Base-by-base conservation (phyloP, 1,140 invertebrate species). In the Bombus difficillimus region DNA sequence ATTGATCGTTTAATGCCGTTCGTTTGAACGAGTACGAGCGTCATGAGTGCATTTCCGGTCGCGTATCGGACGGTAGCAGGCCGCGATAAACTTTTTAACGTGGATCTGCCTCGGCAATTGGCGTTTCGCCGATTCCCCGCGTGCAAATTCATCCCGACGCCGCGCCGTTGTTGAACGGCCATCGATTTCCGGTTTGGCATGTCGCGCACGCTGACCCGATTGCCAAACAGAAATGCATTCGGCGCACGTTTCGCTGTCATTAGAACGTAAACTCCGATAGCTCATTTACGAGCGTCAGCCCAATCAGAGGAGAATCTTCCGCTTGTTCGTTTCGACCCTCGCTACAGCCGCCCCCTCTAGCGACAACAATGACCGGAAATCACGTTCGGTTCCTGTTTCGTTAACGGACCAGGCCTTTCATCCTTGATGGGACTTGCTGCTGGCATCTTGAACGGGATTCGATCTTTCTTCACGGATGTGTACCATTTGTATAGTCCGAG, bases 191-290 rank as follows among this genome's bases (percentile, higher is more conserved):
- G 85, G 84, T 86, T 74, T 59, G 81, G 69, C 81, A 83, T 83
- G 86, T 90, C 81, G 80, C 80, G 53, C 68, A 10, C 83, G 73
- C 41, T 69, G 77, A 18, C 64, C 59, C 64, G 81, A 89, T 90
- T 87, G 82, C 86, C 79, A 53, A 57, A 28, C 72, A 85, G 89
- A 89, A 91, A 90, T 91, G 78, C 83, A 89, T 91, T 90, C 83
- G 62, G 72, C 47, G 69, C 90, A 91, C 88, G 89, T 89, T 91
- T 87, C 90, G 68, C 64, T 81, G 83, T 88, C 86, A 89, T 91
- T 91, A 91, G 86, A 91, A 91, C 90, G 91, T 90, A 91, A 91
- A 91, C 82, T 90, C 76, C 80, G 85, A 90, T 85, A 86, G 79
- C 88, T 90, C 78, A 88, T 90, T 88, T 87, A 85, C 79, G 66